These are phyloP conservation scores for Synanthedon andrenaeformis DNA, from an alignment of 2,888 invertebrate genomes.

Conservation along the genomic window DNA sequence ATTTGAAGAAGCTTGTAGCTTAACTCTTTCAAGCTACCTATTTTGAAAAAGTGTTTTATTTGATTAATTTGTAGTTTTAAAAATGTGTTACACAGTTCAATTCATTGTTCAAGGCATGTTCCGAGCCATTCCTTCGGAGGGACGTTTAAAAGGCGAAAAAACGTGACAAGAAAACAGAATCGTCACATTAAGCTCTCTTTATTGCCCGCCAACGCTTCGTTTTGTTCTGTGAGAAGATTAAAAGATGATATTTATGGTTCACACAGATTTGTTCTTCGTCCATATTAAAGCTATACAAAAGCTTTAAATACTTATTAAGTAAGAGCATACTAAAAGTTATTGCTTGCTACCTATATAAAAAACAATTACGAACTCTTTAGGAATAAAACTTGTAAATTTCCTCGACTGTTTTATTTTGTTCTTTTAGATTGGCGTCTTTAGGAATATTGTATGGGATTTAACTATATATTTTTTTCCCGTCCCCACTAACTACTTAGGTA, in stretches of 20 bases:
- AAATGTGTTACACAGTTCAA: not conserved
- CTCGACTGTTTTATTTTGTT: too few relatives aligned
- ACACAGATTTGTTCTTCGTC: conserved; percentile 2
- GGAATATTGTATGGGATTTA: too few relatives aligned
- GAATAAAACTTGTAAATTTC: too few relatives aligned
- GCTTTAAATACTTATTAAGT: not conserved
- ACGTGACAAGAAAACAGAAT: conserved; percentile 61
- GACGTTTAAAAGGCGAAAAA: conserved; percentile 57
- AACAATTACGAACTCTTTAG: too few relatives aligned
- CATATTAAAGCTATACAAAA: conserved; percentile 7
- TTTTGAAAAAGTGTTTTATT: not conserved
- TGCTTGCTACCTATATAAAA: too few relatives aligned
- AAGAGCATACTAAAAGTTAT: too few relatives aligned
- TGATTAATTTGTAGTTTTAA: not conserved
- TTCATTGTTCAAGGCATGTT: not conserved
- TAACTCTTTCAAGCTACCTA: too few relatives aligned
- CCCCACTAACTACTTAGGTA: too few relatives aligned
- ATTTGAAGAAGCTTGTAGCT: too few relatives aligned
- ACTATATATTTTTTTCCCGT: too few relatives aligned
- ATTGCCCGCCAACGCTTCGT: conserved; percentile 39
- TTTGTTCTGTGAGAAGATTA: conserved; percentile 51
- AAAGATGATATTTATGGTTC: conserved; percentile 41
- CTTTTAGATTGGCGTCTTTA: too few relatives aligned
- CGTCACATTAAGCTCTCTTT: conserved; percentile 52
- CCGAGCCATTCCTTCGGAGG: conserved; percentile 17